A percentile compares a stretch with the other conserved stretches of the same genome.
These are phyloP conservation scores for Acanthopleura granulata DNA, from an alignment of 2,888 invertebrate genomes.

Conservation along the genomic window DNA sequence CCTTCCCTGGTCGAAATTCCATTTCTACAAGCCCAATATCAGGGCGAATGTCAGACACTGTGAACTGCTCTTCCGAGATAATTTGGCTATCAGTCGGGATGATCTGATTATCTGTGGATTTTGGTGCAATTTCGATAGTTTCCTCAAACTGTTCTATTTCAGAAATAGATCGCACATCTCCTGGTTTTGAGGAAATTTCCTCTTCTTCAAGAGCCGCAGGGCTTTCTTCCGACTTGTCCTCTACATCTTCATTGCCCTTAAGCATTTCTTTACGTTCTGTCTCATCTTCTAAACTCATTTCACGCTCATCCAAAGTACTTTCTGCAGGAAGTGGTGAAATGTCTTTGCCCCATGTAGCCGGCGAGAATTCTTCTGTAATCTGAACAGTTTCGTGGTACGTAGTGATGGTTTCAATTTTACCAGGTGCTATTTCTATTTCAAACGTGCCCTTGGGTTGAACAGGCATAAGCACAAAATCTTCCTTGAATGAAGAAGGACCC, in stretches of 20 bases:
- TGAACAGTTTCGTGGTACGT: conserved; percentile 27
- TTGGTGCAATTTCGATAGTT: conserved; percentile 1
- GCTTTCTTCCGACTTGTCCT: background rate
- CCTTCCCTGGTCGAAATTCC: background rate
- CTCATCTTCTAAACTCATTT: background rate
- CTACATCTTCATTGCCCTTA: background rate
- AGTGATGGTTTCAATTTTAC: conserved; percentile 27
- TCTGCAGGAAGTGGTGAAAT: background rate
- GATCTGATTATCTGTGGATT: background rate
- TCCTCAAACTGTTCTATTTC: background rate
- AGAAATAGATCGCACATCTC: too few relatives aligned
- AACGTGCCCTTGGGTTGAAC: conserved; percentile 20
- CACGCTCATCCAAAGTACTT: background rate
- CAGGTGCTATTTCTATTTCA: conserved; percentile 24
- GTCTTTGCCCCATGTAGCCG: background rate
- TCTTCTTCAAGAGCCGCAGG: background rate
- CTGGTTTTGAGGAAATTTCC: background rate
- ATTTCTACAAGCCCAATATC: background rate
- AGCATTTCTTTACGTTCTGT: background rate
- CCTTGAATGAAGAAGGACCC: background rate
- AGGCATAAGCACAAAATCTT: background rate
- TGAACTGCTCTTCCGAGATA: background rate
- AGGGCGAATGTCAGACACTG: background rate
- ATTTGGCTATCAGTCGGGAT: background rate
- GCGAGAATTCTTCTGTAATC: background rate